phyloP scores from a whole-genome alignment of 2,888 invertebrate species.

The Rhamnusium bicolor region DNA sequence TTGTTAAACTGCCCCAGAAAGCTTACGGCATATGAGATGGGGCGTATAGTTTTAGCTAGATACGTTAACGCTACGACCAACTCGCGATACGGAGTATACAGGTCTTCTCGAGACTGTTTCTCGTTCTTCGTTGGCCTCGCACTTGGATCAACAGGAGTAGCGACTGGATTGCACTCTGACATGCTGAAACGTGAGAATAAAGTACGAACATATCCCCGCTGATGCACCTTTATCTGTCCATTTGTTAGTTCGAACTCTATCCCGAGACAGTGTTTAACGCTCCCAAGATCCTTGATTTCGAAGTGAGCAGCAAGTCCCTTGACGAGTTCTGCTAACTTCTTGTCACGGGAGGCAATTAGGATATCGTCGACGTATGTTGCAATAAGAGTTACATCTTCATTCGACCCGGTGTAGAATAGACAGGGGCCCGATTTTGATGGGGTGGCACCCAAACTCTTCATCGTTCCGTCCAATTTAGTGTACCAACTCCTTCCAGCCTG shows the following conservation, averaged over 20 bases:
- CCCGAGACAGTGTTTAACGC: conserved; percentile 50
- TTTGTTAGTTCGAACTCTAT: conserved; percentile 49
- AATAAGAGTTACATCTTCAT: conserved; percentile 44
- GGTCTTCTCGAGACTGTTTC: no score
- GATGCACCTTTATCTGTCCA: conserved; percentile 40
- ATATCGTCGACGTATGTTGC: conserved; percentile 57
- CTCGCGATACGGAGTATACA: no score
- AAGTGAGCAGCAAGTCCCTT: conserved; percentile 41
- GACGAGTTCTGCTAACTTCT: conserved; percentile 36
- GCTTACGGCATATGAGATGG: no score
- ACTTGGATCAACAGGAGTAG: no score
- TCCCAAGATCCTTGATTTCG: conserved; percentile 52
- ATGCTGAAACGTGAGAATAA: conserved; percentile 55
- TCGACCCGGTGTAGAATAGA: conserved; percentile 42
- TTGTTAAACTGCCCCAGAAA: no score
- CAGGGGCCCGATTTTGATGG: conserved; percentile 39
- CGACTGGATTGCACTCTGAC: no score
- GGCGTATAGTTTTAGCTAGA: no score
- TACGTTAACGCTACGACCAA: no score
- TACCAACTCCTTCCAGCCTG: conserved; percentile 28
- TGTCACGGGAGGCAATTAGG: conserved; percentile 45
- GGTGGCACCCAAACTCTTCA: conserved; percentile 8
- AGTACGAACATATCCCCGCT: conserved; percentile 54
- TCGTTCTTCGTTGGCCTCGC: no score
- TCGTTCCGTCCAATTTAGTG: conserved; percentile 1